Evolutionary conservation across 1,140 invertebrate genomes (phyloP).

Genomic region (Drosophila nigrodunni): DNA sequence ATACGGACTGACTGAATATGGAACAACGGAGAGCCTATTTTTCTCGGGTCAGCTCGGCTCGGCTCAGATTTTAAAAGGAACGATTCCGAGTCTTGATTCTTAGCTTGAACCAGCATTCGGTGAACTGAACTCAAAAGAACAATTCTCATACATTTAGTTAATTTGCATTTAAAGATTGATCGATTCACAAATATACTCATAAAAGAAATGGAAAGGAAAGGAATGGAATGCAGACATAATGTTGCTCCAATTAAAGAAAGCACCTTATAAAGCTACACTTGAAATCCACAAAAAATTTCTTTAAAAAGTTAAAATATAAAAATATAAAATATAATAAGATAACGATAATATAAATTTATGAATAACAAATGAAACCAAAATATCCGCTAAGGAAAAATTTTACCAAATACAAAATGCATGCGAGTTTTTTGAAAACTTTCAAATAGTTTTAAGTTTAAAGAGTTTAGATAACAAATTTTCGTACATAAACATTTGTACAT

Average conservation of each 20-base stretch:
- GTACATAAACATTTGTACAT: conserved; percentile 25
- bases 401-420: conserved; percentile 58
- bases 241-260: background rate
- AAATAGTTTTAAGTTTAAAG: conserved; percentile 39
- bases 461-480: conserved; percentile 21
- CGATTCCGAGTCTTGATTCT: no score
- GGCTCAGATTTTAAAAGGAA: no score
- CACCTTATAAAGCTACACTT: background rate
- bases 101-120: background rate
- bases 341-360: background rate
- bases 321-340: background rate
- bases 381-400: conserved; percentile 42
- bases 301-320: background rate
- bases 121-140: conserved; percentile 47
- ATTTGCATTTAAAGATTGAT: conserved; percentile 63
- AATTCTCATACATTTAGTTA: conserved; percentile 51
- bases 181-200: conserved; percentile 23
- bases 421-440: conserved; percentile 72
- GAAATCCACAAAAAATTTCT: background rate
- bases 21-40: background rate
- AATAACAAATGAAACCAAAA: conserved; percentile 58
- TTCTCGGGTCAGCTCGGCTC: background rate
- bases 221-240: background rate
- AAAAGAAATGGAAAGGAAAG: background rate
- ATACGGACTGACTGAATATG: no score